phyloP scores from a whole-genome alignment of 2,888 invertebrate species.

The Drosophila emarginata region DNA sequence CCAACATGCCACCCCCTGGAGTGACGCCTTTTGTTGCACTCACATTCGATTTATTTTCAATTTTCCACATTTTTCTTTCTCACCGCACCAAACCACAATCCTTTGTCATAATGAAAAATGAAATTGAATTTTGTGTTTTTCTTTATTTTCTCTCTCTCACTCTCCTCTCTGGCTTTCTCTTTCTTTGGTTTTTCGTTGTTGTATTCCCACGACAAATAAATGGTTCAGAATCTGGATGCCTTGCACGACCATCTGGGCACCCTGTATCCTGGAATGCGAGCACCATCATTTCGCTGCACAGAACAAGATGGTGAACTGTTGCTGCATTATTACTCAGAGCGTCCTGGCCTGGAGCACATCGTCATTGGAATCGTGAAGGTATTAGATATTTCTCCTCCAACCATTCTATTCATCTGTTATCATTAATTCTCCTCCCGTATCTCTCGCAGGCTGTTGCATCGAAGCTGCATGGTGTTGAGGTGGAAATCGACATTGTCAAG shows the following conservation, averaged over 20 bases:
- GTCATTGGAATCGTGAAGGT: conserved; percentile 99
- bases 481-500: conserved; percentile 94
- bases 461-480: conserved; percentile 95
- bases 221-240: conserved; percentile 93
- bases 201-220: not conserved
- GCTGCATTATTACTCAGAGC: conserved; percentile 97
- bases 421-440: conserved; percentile 22
- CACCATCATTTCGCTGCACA: conserved; percentile 97
- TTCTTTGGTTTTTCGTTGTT: not conserved
- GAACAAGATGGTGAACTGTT: conserved; percentile 95
- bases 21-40: conserved; percentile 69
- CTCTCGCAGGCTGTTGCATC: conserved; percentile 92
- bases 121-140: conserved; percentile 69
- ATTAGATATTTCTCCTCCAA: conserved; percentile 35
- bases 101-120: conserved; percentile 75
- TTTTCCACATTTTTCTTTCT: conserved; percentile 73
- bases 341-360: conserved; percentile 96
- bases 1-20: not conserved
- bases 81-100: conserved; percentile 52
- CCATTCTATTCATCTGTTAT: conserved; percentile 6
- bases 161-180: not conserved
- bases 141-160: not conserved
- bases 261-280: conserved; percentile 96
- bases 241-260: conserved; percentile 97
- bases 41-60: conserved; percentile 79